phyloP scores from a whole-genome alignment of 1,140 invertebrate genomes.

The Camponotus floridanus region DNA sequence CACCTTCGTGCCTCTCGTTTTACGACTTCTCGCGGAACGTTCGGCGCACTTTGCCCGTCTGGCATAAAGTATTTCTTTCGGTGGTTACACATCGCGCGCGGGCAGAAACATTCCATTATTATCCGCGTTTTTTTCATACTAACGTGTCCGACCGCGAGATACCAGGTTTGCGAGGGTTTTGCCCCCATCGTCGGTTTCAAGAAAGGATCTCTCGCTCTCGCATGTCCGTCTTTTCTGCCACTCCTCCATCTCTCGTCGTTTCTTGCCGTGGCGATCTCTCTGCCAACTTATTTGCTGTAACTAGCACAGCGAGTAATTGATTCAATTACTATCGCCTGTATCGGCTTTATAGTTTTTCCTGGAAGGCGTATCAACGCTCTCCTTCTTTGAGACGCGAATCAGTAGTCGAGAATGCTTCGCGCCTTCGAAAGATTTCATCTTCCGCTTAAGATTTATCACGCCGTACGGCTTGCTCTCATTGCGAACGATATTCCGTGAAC shows the following conservation, averaged over 20 bases:
- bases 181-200: not conserved
- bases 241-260: slow-evolving; percentile 31
- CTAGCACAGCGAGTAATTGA: slow-evolving; percentile 64
- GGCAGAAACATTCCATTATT: slow-evolving; percentile 39
- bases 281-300: slow-evolving; percentile 67
- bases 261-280: slow-evolving; percentile 54
- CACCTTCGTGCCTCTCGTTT: slow-evolving; percentile 34
- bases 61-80: slow-evolving; percentile 44
- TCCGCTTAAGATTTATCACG: slow-evolving; percentile 58
- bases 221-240: slow-evolving; percentile 5
- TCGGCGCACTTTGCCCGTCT: slow-evolving; percentile 22
- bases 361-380: slow-evolving; percentile 54
- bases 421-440: slow-evolving; percentile 61
- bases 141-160: not conserved
- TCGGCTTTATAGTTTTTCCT: slow-evolving; percentile 66
- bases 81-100: slow-evolving; percentile 2
- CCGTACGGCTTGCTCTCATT: not conserved
- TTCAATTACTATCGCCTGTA: slow-evolving; percentile 67
- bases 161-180: not conserved
- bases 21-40: slow-evolving; percentile 63
- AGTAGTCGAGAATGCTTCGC: slow-evolving; percentile 20
- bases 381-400: slow-evolving; percentile 42
- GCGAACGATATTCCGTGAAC: slow-evolving; percentile 32
- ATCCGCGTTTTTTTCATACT: not conserved
- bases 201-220: not conserved